Evolutionary conservation across 2,797 vertebrate species (phyloP).

Genomic region (Antrozous pallidus): DNA sequence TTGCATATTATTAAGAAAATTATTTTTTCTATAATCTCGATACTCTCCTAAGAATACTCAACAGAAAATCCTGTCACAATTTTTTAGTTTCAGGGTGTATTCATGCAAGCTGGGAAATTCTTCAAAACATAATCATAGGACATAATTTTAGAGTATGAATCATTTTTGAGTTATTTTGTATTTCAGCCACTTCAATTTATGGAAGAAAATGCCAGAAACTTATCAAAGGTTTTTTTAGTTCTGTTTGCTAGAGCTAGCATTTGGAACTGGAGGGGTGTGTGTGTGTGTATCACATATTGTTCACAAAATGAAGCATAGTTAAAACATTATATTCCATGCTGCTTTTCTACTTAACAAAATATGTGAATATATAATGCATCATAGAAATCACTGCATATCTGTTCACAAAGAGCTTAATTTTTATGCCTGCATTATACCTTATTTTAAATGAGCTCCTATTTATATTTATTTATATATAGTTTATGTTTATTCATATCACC

Average conservation of each 20-base stretch:
- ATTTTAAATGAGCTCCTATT: background rate
- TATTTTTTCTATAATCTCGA: background rate
- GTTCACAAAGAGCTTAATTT: background rate
- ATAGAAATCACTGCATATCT: background rate
- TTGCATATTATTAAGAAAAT: background rate
- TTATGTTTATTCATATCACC: background rate
- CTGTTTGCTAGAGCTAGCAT: background rate
- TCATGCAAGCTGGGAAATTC: background rate
- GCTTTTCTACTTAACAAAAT: background rate
- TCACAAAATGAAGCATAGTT: background rate
- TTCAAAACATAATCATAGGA: background rate
- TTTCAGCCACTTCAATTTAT: background rate
- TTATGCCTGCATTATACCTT: background rate
- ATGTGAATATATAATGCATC: background rate
- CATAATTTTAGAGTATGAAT: background rate
- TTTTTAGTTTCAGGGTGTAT: background rate
- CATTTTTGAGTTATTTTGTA: background rate
- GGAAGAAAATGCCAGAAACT: background rate
- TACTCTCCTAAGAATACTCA: background rate
- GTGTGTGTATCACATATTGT: background rate
- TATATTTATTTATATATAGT: background rate
- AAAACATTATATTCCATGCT: background rate
- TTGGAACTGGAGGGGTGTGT: background rate
- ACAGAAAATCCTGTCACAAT: background rate
- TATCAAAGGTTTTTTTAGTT: background rate